phyloP scores from a whole-genome alignment of 2,113 vertebrate genomes.

The Charina bottae region DNA sequence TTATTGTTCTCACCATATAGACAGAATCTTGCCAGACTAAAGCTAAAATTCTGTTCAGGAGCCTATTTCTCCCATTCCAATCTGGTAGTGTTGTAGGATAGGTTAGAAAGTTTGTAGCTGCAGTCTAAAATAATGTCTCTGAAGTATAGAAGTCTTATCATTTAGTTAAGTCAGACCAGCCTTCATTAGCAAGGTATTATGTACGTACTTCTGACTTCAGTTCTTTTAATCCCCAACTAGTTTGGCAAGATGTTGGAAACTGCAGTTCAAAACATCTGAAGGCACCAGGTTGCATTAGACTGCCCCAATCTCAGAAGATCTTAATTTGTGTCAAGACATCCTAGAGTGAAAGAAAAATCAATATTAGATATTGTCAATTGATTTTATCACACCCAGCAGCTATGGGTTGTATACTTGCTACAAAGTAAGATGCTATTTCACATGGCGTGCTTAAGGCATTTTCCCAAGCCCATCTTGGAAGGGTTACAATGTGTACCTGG shows the following conservation, averaged over 20 bases:
- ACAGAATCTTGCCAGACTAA: no score
- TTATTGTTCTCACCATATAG: no score
- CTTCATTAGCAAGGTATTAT: no score
- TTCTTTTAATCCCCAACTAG: neutral
- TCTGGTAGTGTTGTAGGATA: neutral
- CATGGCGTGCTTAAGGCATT: neutral
- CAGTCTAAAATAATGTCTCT: neutral
- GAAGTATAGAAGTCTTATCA: neutral
- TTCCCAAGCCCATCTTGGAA: neutral
- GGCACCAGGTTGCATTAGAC: neutral
- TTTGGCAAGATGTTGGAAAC: neutral
- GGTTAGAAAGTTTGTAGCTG: neutral
- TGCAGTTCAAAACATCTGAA: neutral
- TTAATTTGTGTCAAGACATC: neutral
- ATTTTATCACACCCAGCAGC: neutral
- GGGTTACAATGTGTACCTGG: neutral
- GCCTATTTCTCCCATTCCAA: neutral
- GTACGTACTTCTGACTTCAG: neutral
- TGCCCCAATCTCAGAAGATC: neutral
- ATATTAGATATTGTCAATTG: neutral
- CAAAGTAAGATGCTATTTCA: neutral
- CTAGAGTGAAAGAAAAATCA: neutral
- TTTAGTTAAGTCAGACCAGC: no score
- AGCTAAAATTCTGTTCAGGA: neutral
- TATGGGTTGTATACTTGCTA: neutral